Evolutionary conservation across 1,140 invertebrate species (phyloP).

Genomic region (Brachionus paranguensis): DNA sequence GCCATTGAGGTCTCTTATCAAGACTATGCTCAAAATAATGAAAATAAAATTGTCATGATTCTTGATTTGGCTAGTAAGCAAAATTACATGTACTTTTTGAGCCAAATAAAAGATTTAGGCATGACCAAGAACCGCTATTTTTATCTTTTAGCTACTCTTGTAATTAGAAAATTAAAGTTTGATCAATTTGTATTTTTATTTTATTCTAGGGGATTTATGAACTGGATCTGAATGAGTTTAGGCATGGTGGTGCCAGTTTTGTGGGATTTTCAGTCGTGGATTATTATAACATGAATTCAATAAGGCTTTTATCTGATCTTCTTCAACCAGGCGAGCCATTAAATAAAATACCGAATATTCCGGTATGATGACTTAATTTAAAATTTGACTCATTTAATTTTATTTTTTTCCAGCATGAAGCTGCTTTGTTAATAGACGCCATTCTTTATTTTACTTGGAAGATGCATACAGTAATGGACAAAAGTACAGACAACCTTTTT

Average conservation of each 20-base stretch:
- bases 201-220: not conserved
- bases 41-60: slow-evolving; percentile 13
- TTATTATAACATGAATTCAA: slow-evolving; percentile 25
- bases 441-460: slow-evolving; percentile 10
- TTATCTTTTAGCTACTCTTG: slow-evolving; percentile 15
- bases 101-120: slow-evolving; percentile 18
- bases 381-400: not conserved
- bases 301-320: slow-evolving; percentile 17
- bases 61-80: slow-evolving; percentile 5
- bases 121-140: slow-evolving; percentile 27
- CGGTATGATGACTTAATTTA: not conserved
- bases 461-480: not conserved
- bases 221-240: slow-evolving; percentile 25
- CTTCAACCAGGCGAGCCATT: slow-evolving; percentile 13
- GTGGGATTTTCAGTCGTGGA: slow-evolving; percentile 12
- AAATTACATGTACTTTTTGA: slow-evolving; percentile 30
- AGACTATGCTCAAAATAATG: not conserved
- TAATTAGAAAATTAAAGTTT: not conserved
- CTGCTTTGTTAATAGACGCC: slow-evolving; percentile 11
- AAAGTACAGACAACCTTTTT: not conserved
- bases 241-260: slow-evolving; percentile 23
- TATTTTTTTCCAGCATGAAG: not conserved
- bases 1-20: slow-evolving; percentile 9
- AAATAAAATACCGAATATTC: slow-evolving; percentile 14
- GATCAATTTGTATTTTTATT: not conserved